Evolutionary conservation across 2,888 invertebrate genomes (phyloP).

Genomic region (Eupelmus urozonus): DNA sequence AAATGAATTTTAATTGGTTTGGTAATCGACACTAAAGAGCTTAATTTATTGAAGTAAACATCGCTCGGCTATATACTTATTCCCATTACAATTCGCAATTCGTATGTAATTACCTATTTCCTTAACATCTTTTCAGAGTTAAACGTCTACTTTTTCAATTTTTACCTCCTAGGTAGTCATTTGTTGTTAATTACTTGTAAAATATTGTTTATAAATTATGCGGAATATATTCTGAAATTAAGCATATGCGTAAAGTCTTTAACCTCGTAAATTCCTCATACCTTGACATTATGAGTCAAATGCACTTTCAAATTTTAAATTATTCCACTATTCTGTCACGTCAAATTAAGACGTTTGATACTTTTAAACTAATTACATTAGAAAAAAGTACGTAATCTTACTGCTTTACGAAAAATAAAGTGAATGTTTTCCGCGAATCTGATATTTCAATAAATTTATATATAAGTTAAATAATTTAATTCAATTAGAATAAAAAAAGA

Average conservation of each 20-base stretch:
- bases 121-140: not conserved
- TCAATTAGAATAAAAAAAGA: too few relatives aligned
- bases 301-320: not conserved
- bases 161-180: conserved; percentile 16
- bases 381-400: not conserved
- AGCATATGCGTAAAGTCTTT: not conserved
- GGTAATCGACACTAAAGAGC: conserved; percentile 26
- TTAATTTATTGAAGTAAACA: conserved; percentile 43
- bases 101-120: conserved; percentile 23
- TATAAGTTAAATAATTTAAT: too few relatives aligned
- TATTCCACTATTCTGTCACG: conserved; percentile 5
- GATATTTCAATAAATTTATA: too few relatives aligned
- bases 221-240: not conserved
- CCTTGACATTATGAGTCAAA: too few relatives aligned
- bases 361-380: not conserved
- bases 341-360: conserved; percentile 3
- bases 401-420: not conserved
- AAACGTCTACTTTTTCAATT: not conserved
- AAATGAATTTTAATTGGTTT: conserved; percentile 36
- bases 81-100: conserved; percentile 18
- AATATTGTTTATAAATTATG: not conserved
- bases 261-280: conserved; percentile 18
- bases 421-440: not conserved
- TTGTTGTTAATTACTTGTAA: not conserved
- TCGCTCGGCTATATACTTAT: not conserved